phyloP scores from a whole-genome alignment of 2,113 vertebrate species.

The Fulmarus glacialis region DNA sequence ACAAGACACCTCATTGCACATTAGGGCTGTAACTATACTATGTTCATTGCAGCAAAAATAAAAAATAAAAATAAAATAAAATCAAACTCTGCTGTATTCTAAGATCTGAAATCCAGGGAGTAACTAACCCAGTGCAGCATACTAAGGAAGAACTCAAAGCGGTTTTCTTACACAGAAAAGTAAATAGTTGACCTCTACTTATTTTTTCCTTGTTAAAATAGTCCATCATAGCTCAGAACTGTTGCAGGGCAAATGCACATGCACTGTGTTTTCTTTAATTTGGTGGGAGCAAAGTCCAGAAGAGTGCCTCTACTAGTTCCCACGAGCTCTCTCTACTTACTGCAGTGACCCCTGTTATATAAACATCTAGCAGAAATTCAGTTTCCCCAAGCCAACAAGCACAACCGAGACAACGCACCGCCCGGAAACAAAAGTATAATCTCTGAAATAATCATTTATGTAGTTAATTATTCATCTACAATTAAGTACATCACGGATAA shows the following conservation, averaged over 20 bases:
- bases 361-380: conserved; percentile 61
- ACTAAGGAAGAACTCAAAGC: background rate
- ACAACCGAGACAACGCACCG: fast-evolving
- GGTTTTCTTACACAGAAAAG: background rate
- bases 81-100: background rate
- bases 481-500: background rate
- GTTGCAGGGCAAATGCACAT: conserved; percentile 57
- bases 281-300: conserved; percentile 65
- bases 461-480: background rate
- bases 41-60: background rate
- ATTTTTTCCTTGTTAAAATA: conserved; percentile 52
- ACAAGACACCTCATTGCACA: fast-evolving
- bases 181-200: conserved; percentile 32
- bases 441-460: background rate
- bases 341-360: conserved; percentile 68
- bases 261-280: conserved; percentile 69
- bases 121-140: background rate
- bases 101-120: background rate
- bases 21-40: background rate
- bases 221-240: conserved; percentile 48
- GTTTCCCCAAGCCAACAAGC: background rate
- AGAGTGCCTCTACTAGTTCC: conserved; percentile 63
- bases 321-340: conserved; percentile 70
- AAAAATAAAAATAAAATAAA: background rate
- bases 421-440: background rate